phyloP scores from a whole-genome alignment of 23 tunicate species.

The Ciona savignyi region DNA sequence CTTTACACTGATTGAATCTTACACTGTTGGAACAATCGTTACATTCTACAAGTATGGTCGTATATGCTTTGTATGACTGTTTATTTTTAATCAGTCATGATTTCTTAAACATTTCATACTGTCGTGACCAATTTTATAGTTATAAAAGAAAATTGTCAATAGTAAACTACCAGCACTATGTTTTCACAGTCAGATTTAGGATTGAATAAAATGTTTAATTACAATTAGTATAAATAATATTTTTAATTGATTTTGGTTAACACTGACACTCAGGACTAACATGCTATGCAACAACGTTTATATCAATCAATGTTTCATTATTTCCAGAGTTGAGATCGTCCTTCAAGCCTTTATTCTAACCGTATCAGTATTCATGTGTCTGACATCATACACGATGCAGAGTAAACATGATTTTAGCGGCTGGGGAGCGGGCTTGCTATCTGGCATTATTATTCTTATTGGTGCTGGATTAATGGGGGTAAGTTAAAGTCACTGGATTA shows the following conservation, averaged over 20 bases:
- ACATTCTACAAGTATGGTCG: conserved; percentile 77
- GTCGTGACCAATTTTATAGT: too few species aligned
- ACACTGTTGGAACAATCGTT: conserved; percentile 75
- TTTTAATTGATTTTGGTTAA: too few species aligned
- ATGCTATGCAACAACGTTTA: too few species aligned
- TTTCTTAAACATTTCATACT: too few species aligned
- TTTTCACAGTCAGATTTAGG: neutral
- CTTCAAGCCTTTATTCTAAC: conserved; percentile 90
- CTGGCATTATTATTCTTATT: conserved; percentile 73
- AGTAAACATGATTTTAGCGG: conserved; percentile 87
- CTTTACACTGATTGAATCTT: conserved; percentile 86
- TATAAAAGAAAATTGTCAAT: too few species aligned
- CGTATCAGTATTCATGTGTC: conserved; percentile 61
- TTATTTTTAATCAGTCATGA: neutral
- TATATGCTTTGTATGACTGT: neutral
- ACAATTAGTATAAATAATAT: too few species aligned
- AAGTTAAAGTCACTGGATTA: conserved; percentile 6
- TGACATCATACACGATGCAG: conserved; percentile 87
- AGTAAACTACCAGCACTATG: neutral
- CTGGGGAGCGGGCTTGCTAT: conserved; percentile 86
- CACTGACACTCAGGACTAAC: too few species aligned
- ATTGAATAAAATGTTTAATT: neutral
- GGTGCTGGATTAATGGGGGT: conserved; percentile 78
- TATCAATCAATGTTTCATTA: too few species aligned
- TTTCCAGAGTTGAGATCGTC: conserved; percentile 75